Percentiles rank a stretch among this genome's conserved stretches.
These are phyloP conservation scores for Hydraecia micacea DNA, from an alignment of 2,888 invertebrate genomes.

Conservation along the genomic window DNA sequence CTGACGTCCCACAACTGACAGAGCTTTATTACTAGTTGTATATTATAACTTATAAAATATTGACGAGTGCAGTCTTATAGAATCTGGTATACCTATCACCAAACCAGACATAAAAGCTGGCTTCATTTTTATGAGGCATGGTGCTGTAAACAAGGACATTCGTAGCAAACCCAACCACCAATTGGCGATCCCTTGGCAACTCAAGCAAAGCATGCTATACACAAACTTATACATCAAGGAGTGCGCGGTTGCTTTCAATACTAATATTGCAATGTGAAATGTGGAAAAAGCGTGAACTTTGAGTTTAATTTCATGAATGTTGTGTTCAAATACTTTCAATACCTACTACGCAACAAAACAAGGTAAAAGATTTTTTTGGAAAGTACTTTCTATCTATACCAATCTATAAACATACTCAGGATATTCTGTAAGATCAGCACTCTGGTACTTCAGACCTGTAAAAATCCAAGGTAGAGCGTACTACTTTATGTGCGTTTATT, in stretches of 20 bases:
- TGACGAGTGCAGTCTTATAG: not conserved
- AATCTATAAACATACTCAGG: not conserved
- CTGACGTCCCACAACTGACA: conserved; percentile 52
- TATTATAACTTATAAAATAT: conserved; percentile 17
- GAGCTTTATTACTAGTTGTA: conserved; percentile 48
- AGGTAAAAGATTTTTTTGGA: conserved; percentile 13
- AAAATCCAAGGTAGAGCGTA: conserved; percentile 3
- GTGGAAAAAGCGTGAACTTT: conserved; percentile 27
- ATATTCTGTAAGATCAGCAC: not conserved
- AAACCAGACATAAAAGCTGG: not conserved
- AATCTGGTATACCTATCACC: not conserved
- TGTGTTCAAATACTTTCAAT: conserved; percentile 15
- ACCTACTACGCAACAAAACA: conserved; percentile 9
- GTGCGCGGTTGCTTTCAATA: conserved; percentile 5
- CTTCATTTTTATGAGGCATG: not conserved
- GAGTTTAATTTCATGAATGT: conserved; percentile 7
- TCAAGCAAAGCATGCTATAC: not conserved
- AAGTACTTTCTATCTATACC: not conserved
- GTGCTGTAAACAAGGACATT: conserved; percentile 9
- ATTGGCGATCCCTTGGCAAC: not conserved
- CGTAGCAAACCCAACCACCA: not conserved
- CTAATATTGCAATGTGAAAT: conserved; percentile 27
- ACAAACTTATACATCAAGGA: conserved; percentile 7
- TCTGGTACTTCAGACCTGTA: not conserved
- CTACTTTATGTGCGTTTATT: not conserved